phyloP scores from a whole-genome alignment of 2,888 invertebrate genomes.

The Ditula angustiorana region DNA sequence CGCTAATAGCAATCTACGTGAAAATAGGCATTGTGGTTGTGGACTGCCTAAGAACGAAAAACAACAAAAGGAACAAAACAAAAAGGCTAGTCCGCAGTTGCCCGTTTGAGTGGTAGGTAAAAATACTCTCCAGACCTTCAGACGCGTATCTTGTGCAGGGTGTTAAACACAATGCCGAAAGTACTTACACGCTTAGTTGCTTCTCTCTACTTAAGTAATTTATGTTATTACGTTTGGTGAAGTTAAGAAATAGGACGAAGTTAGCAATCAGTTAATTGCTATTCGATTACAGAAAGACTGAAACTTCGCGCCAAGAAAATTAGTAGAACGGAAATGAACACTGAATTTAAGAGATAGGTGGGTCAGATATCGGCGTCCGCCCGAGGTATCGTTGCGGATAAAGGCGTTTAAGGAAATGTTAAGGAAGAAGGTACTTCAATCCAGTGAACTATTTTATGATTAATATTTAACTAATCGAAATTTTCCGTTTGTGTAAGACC shows the following conservation, averaged over 20 bases:
- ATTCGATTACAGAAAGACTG: slow-evolving; percentile 44
- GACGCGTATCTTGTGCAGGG: slow-evolving; percentile 13
- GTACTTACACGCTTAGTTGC: slow-evolving; percentile 30
- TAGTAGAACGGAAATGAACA: slow-evolving; percentile 32
- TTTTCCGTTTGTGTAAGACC: slow-evolving; percentile 67
- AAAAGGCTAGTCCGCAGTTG: slow-evolving; percentile 12
- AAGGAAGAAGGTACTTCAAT: too few species aligned
- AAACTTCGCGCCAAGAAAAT: slow-evolving; percentile 38
- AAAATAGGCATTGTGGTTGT: neutral
- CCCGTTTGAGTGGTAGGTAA: slow-evolving; percentile 27
- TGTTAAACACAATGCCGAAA: slow-evolving; percentile 24
- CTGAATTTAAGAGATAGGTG: slow-evolving; percentile 26
- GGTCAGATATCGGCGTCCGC: slow-evolving; percentile 8
- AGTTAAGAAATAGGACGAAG: slow-evolving; percentile 45
- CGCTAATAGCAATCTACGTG: neutral
- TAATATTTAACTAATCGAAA: slow-evolving; percentile 65
- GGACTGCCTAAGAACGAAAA: slow-evolving; percentile 1
- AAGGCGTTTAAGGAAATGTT: too few species aligned
- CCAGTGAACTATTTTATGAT: neutral
- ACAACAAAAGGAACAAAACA: slow-evolving; percentile 26
- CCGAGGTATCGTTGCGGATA: neutral
- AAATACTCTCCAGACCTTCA: slow-evolving; percentile 17
- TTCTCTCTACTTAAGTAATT: slow-evolving; percentile 32
- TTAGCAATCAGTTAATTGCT: slow-evolving; percentile 54
- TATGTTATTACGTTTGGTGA: slow-evolving; percentile 33